Evolutionary conservation across 2,113 vertebrate genomes (phyloP), one percentile per base, ranked within the genome.

Genomic region (Pterocles burchelli): DNA sequence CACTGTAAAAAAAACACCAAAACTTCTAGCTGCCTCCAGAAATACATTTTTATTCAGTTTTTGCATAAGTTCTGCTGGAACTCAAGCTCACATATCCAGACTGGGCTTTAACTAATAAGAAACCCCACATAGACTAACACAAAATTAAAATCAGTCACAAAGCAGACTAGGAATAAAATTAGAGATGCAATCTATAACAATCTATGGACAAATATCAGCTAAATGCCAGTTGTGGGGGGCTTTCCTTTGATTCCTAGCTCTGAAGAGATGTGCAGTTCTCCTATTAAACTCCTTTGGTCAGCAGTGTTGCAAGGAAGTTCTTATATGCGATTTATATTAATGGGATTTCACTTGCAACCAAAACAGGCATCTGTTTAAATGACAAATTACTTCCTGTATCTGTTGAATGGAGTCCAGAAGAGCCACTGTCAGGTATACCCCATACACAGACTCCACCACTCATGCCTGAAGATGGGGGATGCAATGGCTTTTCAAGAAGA

Each of bases 391-490:
- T 43, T 28, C 8, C 36, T 67, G 28, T 14, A 52, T 81, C 33
- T 63, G 19, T 16, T 49, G 33, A 80, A 75, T 1, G 0, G 19
- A 83, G 65, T 24, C 73, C 7, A 8, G 67, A 77, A 67, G 55
- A 45, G 62, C 18, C 0, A 0, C 4, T 29, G 3, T 63, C 68
- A 45, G 45, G 26, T 31, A 31, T 36, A 63, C 13, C 25, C 59
- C 63, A 28, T 3, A 28, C 49, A 51, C 22, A 76, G 57, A 48
- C 36, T 49, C 63, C 36, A 67, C 86, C 26, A 41, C 12, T 45
- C 33, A 41, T 6, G 16, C 26, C 54, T 95, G 54, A 73, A 73
- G 38, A 61, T 1, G 52, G 31, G 26, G 41, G 41, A 73, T 26
- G 12, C 18, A 31, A 18, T 41, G 34, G 9, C 20, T 88, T 76